Percentiles rank a stretch among this genome's conserved stretches.
These are phyloP conservation scores for Chiloscyllium punctatum DNA, from an alignment of 2,797 vertebrate genomes.

Conservation along the genomic window DNA sequence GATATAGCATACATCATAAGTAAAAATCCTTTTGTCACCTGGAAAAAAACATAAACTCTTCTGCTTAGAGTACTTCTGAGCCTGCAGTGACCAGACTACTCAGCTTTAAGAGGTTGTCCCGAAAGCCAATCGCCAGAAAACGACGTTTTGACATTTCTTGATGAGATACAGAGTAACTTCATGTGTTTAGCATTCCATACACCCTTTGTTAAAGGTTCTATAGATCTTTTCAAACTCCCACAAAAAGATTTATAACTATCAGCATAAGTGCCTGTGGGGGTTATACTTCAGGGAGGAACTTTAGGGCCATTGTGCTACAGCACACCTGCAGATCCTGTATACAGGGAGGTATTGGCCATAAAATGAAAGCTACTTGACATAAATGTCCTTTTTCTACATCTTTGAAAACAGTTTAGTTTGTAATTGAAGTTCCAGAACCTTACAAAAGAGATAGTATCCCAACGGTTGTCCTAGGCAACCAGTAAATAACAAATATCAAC, in stretches of 20 bases:
- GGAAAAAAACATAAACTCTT: neutral
- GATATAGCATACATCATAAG: conserved; percentile 25
- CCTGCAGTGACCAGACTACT: neutral
- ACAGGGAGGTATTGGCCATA: conserved; percentile 27
- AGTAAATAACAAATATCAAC: conserved; percentile 23
- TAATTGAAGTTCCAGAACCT: conserved; percentile 33
- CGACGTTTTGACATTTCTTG: conserved; percentile 32
- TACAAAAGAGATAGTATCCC: conserved; percentile 27
- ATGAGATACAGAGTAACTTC: conserved; percentile 35
- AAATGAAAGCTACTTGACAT: conserved; percentile 37
- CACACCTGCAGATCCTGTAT: conserved; percentile 34
- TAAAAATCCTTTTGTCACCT: neutral
- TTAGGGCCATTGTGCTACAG: conserved; percentile 30
- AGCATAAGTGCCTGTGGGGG: conserved; percentile 34
- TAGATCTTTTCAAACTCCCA: conserved; percentile 35
- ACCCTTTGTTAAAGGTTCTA: conserved; percentile 38
- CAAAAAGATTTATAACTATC: conserved; percentile 36
- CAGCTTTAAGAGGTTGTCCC: neutral
- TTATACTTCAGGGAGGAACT: conserved; percentile 37
- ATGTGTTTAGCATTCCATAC: conserved; percentile 36
- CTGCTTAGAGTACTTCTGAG: neutral
- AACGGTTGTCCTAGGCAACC: conserved; percentile 19
- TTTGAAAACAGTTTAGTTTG: conserved; percentile 30
- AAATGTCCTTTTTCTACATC: conserved; percentile 33
- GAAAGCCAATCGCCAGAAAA: conserved; percentile 34